Evolutionary conservation across 2,113 vertebrate genomes (phyloP).

Genomic region (Gadus chalcogrammus): DNA sequence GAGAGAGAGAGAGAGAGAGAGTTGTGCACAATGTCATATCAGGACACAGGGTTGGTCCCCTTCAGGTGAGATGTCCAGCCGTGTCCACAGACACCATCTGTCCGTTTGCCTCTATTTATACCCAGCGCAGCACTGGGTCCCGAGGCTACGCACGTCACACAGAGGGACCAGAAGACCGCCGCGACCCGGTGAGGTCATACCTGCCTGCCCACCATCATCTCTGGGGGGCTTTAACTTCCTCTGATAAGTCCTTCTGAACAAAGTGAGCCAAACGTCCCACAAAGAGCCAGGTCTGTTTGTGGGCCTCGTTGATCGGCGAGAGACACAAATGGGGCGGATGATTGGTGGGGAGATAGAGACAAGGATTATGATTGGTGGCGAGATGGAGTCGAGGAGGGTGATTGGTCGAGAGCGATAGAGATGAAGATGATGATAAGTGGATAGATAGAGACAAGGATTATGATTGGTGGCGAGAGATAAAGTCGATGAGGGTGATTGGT

Average conservation of each 20-base stretch:
- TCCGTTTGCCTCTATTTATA: constrained; percentile 35
- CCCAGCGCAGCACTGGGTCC: constrained; percentile 3
- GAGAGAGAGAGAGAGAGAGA: constrained; percentile 4
- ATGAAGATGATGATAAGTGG: background rate
- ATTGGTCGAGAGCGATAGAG: no score
- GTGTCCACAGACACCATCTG: constrained; percentile 44
- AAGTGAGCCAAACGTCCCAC: background rate
- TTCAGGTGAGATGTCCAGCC: constrained; percentile 39
- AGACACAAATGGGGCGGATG: background rate
- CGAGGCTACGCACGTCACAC: background rate
- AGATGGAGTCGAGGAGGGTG: no score
- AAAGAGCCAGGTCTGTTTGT: no score
- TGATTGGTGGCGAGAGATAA: no score
- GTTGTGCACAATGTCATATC: constrained; percentile 31
- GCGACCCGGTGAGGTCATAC: no score
- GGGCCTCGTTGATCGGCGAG: no score
- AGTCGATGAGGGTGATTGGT: no score
- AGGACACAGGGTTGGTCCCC: constrained; percentile 52
- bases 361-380: no score
- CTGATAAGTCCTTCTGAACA: constrained; percentile 1
- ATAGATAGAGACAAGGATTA: no score
- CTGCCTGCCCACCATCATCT: background rate
- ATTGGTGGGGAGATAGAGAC: no score
- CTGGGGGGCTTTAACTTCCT: background rate
- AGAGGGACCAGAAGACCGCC: constrained; percentile 17